Evolutionary conservation across 2,797 vertebrate species (phyloP), one percentile per base, ranked within the genome.

Genomic region (Silurus lanzhouensis): DNA sequence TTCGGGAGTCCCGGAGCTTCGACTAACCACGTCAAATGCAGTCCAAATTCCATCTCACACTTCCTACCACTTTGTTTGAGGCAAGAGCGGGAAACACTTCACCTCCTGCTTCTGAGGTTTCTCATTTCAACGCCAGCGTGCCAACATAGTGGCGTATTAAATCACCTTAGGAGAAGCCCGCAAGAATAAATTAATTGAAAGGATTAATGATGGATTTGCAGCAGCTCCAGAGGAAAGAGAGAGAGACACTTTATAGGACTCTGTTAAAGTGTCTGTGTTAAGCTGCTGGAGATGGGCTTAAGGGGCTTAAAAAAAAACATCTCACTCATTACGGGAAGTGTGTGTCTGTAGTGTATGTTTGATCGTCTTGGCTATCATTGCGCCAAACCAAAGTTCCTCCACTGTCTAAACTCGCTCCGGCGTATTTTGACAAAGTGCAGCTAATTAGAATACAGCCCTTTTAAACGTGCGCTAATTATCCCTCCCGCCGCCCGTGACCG

Each of bases 371-470:
- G 27, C 70, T 44, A 77, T 76, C 12, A 10, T 52, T 38, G 46
- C 61, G 57, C 60, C 61, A 66, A 76, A 82, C 75, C 74, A 71
- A 83, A 79, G 72, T 63, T 82, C 72, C 71, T 58, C 71, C 52
- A 38, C 80, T 71, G 67, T 61, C 22, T 79, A 38, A 83, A 79
- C 81, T 38, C 55, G 58, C 60, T 88, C 82, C 79, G 94, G 94
- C 93, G 90, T 95, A 95, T 95, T 94, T 95, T 95, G 95, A 95
- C 94, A 96, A 96, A 95, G 95, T 93, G 92, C 92, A 94, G 94
- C 94, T 96, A 95, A 97, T 96, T 96, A 96, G 94, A 95, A 96
- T 96, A 96, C 90, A 91, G 93, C 93, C 95, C 95, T 95, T 94
- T 94, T 94, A 95, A 96, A 96, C 92, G 94, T 92, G 6, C 90